phyloP scores from a whole-genome alignment of 2,888 invertebrate genomes.

The Agelastica alni region DNA sequence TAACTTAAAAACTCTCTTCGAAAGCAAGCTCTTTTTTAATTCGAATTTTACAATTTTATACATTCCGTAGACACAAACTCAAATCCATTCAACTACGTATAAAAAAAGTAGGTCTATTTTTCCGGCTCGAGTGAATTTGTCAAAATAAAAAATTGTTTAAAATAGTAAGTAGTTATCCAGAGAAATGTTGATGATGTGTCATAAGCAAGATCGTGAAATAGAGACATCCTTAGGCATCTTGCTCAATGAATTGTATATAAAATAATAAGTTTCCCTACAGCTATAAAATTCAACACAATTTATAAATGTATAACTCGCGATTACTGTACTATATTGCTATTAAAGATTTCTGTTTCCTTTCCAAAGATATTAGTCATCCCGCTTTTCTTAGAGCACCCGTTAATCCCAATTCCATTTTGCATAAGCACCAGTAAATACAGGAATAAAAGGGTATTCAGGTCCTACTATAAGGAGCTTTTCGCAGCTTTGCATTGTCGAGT shows the following conservation, averaged over 20 bases:
- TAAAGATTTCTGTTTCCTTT: neutral
- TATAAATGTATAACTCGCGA: no score
- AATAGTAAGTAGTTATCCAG: no score
- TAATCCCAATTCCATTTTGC: constrained; percentile 33
- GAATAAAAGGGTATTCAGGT: constrained; percentile 29
- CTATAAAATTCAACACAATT: no score
- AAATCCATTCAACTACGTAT: constrained; percentile 3
- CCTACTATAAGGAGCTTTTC: constrained; percentile 33
- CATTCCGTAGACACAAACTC: constrained; percentile 3
- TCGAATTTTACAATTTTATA: constrained; percentile 4
- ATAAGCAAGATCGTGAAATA: no score
- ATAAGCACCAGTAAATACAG: constrained; percentile 28
- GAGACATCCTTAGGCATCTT: no score
- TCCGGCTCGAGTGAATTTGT: no score
- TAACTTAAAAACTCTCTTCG: constrained; percentile 2
- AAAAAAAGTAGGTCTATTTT: constrained; percentile 5
- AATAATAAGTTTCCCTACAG: no score
- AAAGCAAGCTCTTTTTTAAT: constrained; percentile 1
- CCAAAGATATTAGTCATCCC: constrained; percentile 10
- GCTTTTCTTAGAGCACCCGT: constrained; percentile 12
- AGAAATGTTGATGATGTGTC: no score
- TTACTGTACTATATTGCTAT: no score
- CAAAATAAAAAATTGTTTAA: no score
- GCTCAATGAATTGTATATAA: no score
- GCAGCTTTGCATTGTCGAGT: constrained; percentile 31